A percentile compares a stretch with the other conserved stretches of the same genome.
These are phyloP conservation scores for Eretmochelys imbricata DNA, from an alignment of 2,113 vertebrate species.

Conservation along the genomic window DNA sequence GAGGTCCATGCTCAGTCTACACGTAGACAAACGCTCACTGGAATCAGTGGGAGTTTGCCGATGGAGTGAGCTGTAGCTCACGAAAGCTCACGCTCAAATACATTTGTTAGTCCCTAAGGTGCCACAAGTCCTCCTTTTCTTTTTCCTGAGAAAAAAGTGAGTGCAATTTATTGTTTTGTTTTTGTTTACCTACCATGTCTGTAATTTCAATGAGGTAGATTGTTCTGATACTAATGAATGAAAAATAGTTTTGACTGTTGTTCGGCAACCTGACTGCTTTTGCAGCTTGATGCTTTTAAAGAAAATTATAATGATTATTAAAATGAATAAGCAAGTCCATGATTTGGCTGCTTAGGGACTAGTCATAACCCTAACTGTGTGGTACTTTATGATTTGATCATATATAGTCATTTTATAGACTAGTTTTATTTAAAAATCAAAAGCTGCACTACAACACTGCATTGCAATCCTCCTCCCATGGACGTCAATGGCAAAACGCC, in stretches of 20 bases:
- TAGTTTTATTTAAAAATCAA: not conserved
- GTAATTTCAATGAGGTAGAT: too few species aligned
- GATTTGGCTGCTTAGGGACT: not conserved
- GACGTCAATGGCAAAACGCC: not conserved
- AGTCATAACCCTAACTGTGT: not conserved
- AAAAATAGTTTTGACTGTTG: too few species aligned
- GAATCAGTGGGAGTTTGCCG: not conserved
- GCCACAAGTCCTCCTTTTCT: too few species aligned
- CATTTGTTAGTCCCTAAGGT: too few species aligned
- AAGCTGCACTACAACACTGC: not conserved
- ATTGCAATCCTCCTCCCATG: not conserved
- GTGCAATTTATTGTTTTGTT: not conserved
- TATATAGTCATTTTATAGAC: not conserved
- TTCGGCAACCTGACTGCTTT: too few species aligned
- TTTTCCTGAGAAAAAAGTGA: not conserved
- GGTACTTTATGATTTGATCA: not conserved
- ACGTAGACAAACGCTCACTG: not conserved
- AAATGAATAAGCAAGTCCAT: not conserved
- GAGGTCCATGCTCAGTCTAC: not conserved
- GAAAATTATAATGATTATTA: too few species aligned
- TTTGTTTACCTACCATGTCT: too few species aligned
- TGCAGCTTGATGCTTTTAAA: too few species aligned
- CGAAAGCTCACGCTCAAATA: too few species aligned
- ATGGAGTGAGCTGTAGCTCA: too few species aligned
- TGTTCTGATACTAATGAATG: too few species aligned